Evolutionary conservation across 2,113 vertebrate species (phyloP).

Genomic region (Dryoscopus gambensis): DNA sequence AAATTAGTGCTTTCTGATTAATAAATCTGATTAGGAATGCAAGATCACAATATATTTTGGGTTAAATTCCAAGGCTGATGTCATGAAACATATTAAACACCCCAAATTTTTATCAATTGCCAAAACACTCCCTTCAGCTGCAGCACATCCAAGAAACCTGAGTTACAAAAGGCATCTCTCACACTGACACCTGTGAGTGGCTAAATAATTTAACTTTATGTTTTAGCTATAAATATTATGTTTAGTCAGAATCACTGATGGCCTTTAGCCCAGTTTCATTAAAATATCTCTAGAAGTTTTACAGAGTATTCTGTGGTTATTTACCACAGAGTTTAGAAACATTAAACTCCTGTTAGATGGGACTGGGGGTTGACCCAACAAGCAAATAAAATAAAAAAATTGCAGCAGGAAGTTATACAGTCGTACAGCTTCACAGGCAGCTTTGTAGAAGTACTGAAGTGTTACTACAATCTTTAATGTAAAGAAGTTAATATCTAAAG

Average conservation of each 20-base stretch:
- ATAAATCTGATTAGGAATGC: neutral
- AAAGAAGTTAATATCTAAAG: neutral
- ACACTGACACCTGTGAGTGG: neutral
- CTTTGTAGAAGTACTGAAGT: neutral
- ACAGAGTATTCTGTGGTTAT: neutral
- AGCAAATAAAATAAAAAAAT: neutral
- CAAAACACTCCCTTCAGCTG: neutral
- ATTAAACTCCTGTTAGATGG: neutral
- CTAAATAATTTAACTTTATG: neutral
- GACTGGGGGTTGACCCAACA: neutral
- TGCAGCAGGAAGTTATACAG: neutral
- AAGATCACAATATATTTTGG: neutral
- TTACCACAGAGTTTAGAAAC: neutral
- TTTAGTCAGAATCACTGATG: neutral
- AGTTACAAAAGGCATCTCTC: neutral
- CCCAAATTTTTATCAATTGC: neutral
- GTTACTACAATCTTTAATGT: neutral
- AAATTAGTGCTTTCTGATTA: neutral
- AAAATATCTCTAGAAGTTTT: neutral
- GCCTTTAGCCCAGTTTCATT: neutral
- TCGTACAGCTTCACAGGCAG: neutral
- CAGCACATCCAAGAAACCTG: neutral
- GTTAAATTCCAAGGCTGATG: neutral
- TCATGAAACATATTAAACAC: neutral
- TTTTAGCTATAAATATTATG: rapidly evolving